Conservation (phyloP, 2,888 invertebrate genomes). For the Mechanitis messenoides region DNA sequence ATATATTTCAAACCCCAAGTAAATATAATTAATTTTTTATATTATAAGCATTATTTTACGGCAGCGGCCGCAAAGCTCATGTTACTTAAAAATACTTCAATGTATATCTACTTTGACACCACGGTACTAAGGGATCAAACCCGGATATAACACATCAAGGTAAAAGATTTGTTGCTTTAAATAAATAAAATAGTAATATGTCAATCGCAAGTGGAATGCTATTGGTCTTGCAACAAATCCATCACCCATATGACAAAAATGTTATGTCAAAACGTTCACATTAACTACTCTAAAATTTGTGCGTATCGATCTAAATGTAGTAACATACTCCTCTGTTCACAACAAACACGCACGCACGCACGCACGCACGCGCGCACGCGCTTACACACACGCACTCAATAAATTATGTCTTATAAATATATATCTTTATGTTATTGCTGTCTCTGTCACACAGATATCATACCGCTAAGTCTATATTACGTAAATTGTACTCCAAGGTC, state of each 20-base stretch:
- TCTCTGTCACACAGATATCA: constrained; percentile 69
- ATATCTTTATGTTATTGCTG: constrained; percentile 65
- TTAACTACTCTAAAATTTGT: constrained; percentile 70
- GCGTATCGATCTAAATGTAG: constrained; percentile 69
- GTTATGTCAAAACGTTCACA: constrained; percentile 38
- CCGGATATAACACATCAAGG: constrained; percentile 12
- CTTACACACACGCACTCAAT: constrained; percentile 45
- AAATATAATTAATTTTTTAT: too few relatives aligned
- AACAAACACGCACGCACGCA: constrained; percentile 30
- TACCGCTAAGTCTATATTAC: constrained; percentile 57
- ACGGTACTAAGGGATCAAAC: constrained; percentile 37
- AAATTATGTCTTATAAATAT: constrained; percentile 43
- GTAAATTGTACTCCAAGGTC: constrained; percentile 56
- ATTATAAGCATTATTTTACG: constrained; percentile 8
- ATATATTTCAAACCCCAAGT: too few relatives aligned
- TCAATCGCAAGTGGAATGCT: constrained; percentile 3
- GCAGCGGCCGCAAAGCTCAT: constrained; percentile 47
- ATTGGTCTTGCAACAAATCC: constrained; percentile 13
- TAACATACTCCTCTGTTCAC: constrained; percentile 41
- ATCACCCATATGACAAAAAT: constrained; percentile 6
- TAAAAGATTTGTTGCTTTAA: constrained; percentile 10
- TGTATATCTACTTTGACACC: constrained; percentile 55
- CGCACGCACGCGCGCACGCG: constrained; percentile 9
- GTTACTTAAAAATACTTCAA: constrained; percentile 38
- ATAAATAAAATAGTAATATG: not conserved